Evolutionary conservation across 2,113 vertebrate species (phyloP), one percentile per base, ranked within the genome.

Genomic region (Heliornis fulica): DNA sequence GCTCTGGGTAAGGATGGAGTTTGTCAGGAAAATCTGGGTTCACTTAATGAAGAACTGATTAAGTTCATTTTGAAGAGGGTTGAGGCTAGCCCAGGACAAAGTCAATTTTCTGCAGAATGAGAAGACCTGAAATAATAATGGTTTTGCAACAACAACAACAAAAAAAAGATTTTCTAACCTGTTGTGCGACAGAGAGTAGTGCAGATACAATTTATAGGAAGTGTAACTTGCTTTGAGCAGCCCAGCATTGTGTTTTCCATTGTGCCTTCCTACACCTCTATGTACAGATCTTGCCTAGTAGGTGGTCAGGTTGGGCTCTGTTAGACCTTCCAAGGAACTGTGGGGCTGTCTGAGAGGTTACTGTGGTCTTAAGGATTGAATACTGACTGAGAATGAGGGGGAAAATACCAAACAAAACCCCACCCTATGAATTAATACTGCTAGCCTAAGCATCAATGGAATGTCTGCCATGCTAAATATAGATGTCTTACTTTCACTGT

Each of bases 181-280:
- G 1, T 45, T 72, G 29, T 59, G 17, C 10, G 31, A 9, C 4
- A 63, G 23, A 72, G 15, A 31, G 2, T 13, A 50, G 3, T 9
- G 34, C 31, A 45, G 4, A 11, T 31, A 28, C 13, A 32, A 25
- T 29, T 50, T 13, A 31, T 0, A 40, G 15, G 23, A 20, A 32
- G 26, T 7, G 41, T 29, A 36, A 17, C 32, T 80, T n/a, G 21
- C 48, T 26, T 64, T 20, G 28, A 81, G 9, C 18, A 76, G 32
- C 34, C 36, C 29, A 8, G 6, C 7, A 3, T 3, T 57, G 11
- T 57, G 11, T n/a, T 54, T 66, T 46, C 45, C 1, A 0, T 25
- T 69, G 25, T 72, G 43, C n/a, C 19, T 61, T 65, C 18, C 50
- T 48, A 7, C 25, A 10, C 6, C 40, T n/a, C 13, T 13, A 26